Conservation (phyloP, 1,140 invertebrate genomes). For the Nasonia giraulti region DNA sequence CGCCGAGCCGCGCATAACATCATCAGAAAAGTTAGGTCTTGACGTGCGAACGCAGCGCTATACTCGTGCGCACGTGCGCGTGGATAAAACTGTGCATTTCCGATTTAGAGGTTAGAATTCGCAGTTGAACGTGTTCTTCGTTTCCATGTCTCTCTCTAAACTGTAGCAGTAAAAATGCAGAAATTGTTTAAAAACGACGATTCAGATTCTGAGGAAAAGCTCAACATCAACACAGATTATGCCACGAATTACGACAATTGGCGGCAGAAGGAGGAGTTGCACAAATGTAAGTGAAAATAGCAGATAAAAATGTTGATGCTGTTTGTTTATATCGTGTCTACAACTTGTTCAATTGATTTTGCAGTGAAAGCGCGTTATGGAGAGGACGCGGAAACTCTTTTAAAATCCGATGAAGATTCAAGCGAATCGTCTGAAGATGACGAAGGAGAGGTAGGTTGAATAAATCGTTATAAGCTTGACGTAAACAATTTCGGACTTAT, state of each 20-base stretch:
- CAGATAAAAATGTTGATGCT: slow-evolving; percentile 26
- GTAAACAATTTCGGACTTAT: slow-evolving; percentile 20
- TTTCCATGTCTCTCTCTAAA: background rate
- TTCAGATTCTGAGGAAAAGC: slow-evolving; percentile 68
- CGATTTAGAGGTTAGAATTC: slow-evolving; percentile 5
- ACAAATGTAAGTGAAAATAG: slow-evolving; percentile 81
- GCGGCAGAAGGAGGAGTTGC: slow-evolving; percentile 88
- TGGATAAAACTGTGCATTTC: too few species aligned
- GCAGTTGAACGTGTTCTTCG: background rate
- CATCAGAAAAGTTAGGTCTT: too few species aligned
- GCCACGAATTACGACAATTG: slow-evolving; percentile 88
- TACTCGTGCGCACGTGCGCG: too few species aligned
- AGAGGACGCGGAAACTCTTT: slow-evolving; percentile 68
- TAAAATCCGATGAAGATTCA: slow-evolving; percentile 67
- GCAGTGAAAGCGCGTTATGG: slow-evolving; percentile 86
- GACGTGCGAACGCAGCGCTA: too few species aligned
- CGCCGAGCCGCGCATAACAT: too few species aligned
- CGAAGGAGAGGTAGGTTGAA: slow-evolving; percentile 73
- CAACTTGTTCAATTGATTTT: slow-evolving; percentile 58
- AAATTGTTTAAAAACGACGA: slow-evolving; percentile 71
- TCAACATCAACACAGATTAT: slow-evolving; percentile 86
- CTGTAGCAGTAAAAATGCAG: slow-evolving; percentile 54
- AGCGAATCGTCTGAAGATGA: slow-evolving; percentile 79
- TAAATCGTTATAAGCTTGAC: background rate
- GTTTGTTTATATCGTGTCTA: slow-evolving; percentile 36